Evolutionary conservation across 2,888 invertebrate species (phyloP), one percentile per base, ranked within the genome.

Genomic region (Prosopocoilus inquinatus): DNA sequence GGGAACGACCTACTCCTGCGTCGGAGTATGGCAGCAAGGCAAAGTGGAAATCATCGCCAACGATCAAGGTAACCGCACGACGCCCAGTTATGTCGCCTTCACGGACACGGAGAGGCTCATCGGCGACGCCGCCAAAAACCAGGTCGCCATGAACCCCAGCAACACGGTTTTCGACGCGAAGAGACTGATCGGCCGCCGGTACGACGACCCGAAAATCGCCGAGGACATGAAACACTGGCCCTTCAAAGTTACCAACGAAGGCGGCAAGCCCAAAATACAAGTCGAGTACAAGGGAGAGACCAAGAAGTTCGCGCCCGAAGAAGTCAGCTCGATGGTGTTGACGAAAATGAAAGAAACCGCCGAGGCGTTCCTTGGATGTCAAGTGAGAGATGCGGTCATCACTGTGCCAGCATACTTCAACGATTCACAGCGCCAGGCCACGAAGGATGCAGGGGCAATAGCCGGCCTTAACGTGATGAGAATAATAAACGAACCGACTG

Each of bases 41-140:
- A 90, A 90, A 75, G 90, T 91, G 66, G 91, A 91, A 72, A 90
- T 91, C 63, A 91, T 93, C 71, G 90, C 92, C 55, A 94, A 93
- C 72, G 91, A 92, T 73, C 91, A 92, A 77, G 93, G 92, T 60
- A 93, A 92, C 76, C 80, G 92, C 51, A 92, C 91, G 9, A 93
- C 92, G 47, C 91, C 93, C 33, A 86, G 86, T 52, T 88, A 88
- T 74, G 88, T 89, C 53, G 89, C 88, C 16, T 89, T 89, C 75
- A 88, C 80, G 5, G 87, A 87, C 72, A 82, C 81, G 9, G 86
- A 87, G 74, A 79, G 87, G 41, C 80, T 87, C 46, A 83, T 87
- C 69, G 87, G 87, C 47, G 87, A 87, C 72, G 85, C 86, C 5
- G 87, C 87, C 47, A 87, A 88, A 75, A 87, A 86, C 76, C 84